A percentile compares a stretch with the other conserved stretches of the same genome.
Evolutionary conservation across 2,113 vertebrate genomes (phyloP).

Genomic region (human): DNA sequence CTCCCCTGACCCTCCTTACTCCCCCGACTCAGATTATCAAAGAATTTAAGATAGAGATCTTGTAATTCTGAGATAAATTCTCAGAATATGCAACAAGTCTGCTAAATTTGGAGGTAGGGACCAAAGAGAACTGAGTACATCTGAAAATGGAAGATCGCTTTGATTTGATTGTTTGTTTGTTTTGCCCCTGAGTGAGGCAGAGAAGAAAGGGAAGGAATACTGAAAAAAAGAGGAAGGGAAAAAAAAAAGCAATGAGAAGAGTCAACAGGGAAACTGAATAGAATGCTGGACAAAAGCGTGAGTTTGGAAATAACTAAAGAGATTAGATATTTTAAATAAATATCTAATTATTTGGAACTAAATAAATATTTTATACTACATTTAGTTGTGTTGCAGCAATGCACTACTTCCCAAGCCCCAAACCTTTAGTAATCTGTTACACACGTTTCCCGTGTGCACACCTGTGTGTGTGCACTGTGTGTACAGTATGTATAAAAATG

Average conservation of each 20-base stretch:
- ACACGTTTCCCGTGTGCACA: background rate
- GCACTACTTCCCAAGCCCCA: background rate
- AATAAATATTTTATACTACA: background rate
- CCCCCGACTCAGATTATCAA: background rate
- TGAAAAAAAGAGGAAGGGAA: background rate
- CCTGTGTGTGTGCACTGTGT: background rate
- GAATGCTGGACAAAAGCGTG: background rate
- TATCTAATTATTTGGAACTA: too few relatives aligned
- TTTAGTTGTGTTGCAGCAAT: background rate
- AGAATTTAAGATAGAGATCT: background rate
- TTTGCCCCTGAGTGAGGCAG: background rate
- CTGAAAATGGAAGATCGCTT: background rate
- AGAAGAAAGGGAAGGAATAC: background rate
- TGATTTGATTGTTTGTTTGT: background rate
- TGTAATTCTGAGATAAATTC: background rate
- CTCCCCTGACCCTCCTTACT: fast-evolving
- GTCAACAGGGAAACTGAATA: background rate
- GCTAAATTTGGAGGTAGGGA: background rate
- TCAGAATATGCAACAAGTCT: background rate
- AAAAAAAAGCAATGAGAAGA: background rate
- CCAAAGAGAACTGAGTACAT: background rate
- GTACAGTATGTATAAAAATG: background rate
- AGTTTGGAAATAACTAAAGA: background rate
- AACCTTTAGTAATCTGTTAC: background rate
- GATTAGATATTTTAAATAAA: background rate